phyloP scores from a whole-genome alignment of 2,113 vertebrate genomes.

The Callaeas wilsoni region DNA sequence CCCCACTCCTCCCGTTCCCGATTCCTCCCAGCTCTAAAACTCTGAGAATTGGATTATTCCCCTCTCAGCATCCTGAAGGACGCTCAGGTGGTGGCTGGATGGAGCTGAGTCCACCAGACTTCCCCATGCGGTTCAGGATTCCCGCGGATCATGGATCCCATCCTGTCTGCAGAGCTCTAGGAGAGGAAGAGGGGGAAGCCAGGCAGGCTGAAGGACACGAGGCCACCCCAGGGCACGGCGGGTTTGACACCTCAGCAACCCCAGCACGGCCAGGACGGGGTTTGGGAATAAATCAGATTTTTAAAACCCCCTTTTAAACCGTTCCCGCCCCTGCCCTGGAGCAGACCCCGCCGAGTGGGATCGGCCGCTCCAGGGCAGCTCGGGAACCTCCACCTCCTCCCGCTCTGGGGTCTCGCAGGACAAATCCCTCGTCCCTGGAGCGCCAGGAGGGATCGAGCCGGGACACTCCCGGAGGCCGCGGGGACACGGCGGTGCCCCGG shows the following conservation, averaged over 20 bases:
- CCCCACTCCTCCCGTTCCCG: accelerated
- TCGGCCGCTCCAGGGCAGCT: neutral
- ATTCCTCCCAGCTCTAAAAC: neutral
- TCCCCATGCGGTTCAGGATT: accelerated
- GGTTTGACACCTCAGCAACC: neutral
- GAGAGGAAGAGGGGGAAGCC: neutral
- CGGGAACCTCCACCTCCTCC: neutral
- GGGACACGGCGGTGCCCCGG: accelerated
- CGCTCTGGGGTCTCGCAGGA: neutral
- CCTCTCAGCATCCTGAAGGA: neutral
- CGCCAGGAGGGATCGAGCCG: neutral
- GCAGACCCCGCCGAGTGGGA: neutral
- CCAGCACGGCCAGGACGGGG: accelerated
- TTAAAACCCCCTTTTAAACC: neutral
- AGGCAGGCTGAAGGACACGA: neutral
- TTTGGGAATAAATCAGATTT: neutral
- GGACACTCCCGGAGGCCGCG: no score
- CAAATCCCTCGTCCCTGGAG: neutral
- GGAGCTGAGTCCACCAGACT: accelerated
- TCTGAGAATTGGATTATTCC: accelerated
- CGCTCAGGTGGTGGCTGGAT: accelerated
- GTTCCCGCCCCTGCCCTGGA: neutral
- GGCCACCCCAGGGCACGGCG: neutral
- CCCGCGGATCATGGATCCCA: accelerated
- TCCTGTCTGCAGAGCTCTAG: accelerated